Percentiles rank a stretch among this genome's conserved stretches.
Evolutionary conservation across 2,113 vertebrate genomes (phyloP).

Genomic region (Balaeniceps rex): DNA sequence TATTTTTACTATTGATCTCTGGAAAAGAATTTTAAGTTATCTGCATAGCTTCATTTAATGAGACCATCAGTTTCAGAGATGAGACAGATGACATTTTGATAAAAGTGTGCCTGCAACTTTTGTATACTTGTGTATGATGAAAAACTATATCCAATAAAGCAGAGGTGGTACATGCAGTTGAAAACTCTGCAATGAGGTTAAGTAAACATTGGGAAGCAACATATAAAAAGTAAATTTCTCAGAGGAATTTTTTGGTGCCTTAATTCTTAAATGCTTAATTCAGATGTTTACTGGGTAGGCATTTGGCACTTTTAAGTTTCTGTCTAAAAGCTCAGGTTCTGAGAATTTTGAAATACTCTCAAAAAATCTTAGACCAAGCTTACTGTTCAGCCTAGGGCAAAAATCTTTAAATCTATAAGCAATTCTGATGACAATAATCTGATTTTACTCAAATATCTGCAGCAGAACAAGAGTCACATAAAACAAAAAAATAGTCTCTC

Average conservation of each 20-base stretch:
- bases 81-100: neutral
- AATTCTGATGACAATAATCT: neutral
- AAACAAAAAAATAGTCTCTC: neutral
- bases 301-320: neutral
- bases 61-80: neutral
- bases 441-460: neutral
- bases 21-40: neutral
- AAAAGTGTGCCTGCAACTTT: neutral
- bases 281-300: neutral
- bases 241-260: neutral
- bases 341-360: neutral
- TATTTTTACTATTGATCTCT: neutral
- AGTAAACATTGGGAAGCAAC: neutral
- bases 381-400: neutral
- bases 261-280: neutral
- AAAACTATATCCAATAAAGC: neutral
- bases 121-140: neutral
- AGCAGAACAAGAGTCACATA: neutral
- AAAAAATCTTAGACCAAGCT: neutral
- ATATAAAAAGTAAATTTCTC: neutral
- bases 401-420: neutral
- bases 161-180: neutral
- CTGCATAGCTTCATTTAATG: neutral
- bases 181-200: neutral
- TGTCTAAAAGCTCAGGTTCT: neutral